A percentile compares a stretch with the other conserved stretches of the same genome.
phyloP scores from a whole-genome alignment of 2,797 vertebrate genomes.

The Strix occidentalis region DNA sequence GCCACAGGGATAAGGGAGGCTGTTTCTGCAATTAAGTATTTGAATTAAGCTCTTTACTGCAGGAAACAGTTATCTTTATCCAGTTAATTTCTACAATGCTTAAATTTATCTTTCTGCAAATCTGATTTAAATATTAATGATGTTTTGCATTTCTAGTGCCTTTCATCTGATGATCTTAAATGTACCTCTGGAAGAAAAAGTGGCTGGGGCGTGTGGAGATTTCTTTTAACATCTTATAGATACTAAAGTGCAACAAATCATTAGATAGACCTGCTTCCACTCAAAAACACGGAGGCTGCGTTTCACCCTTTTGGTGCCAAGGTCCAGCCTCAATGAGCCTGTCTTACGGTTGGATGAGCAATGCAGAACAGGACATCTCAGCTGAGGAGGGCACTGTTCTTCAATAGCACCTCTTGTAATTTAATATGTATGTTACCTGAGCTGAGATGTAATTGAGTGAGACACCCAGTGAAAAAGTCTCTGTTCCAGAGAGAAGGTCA shows the following conservation, averaged over 20 bases:
- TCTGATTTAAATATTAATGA: slow-evolving; percentile 33
- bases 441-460: background rate
- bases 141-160: background rate
- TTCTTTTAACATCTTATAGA: background rate
- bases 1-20: background rate
- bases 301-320: background rate
- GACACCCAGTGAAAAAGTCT: background rate
- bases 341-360: background rate
- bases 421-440: background rate
- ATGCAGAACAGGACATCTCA: background rate
- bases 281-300: fast-evolving
- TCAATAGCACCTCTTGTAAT: background rate
- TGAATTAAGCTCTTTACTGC: background rate
- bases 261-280: background rate
- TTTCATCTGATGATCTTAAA: background rate
- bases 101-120: slow-evolving; percentile 11
- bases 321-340: background rate
- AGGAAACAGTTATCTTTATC: background rate
- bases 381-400: background rate
- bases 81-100: background rate
- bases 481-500: background rate
- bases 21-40: background rate
- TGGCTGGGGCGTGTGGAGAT: background rate
- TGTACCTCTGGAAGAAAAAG: background rate
- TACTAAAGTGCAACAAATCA: background rate